Evolutionary conservation across 2,797 vertebrate genomes (phyloP).

Genomic region (Furcifer pardalis): DNA sequence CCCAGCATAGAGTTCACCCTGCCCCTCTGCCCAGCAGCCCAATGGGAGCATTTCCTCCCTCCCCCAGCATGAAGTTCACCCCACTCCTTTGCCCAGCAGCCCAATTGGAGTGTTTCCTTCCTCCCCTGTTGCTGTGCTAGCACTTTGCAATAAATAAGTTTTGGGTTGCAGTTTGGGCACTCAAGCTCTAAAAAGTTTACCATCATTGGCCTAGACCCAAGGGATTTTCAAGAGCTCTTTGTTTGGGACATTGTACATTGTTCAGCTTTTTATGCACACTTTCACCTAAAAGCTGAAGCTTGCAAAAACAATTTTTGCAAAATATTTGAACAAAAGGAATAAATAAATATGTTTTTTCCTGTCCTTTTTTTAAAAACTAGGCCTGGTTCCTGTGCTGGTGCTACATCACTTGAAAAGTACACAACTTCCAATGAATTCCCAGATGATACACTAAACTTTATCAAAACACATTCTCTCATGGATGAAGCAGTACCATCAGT

Average conservation of each 20-base stretch:
- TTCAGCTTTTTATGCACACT: conserved; percentile 36
- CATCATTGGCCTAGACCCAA: too few species aligned
- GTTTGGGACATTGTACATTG: conserved; percentile 40
- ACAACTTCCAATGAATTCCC: conserved; percentile 95
- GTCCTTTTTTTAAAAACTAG: conserved; percentile 73
- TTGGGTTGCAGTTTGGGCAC: too few species aligned
- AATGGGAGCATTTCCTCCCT: too few species aligned
- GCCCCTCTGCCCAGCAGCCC: too few species aligned
- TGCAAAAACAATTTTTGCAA: conserved; percentile 46
- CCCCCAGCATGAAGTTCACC: too few species aligned
- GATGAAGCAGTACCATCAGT: conserved; percentile 96
- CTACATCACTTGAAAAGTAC: conserved; percentile 87
- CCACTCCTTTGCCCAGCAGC: too few species aligned
- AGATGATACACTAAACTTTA: conserved; percentile 97
- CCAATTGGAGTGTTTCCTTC: too few species aligned
- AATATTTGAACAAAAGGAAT: conserved; percentile 44
- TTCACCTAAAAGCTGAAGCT: conserved; percentile 47
- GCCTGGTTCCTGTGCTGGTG: conserved; percentile 92
- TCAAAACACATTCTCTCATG: conserved; percentile 98
- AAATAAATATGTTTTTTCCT: conserved; percentile 48
- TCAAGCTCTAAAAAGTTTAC: too few species aligned
- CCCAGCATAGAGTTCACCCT: too few species aligned
- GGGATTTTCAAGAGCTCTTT: conserved; percentile 39
- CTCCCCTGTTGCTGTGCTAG: too few species aligned
- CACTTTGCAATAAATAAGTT: too few species aligned